Conservation (phyloP, 2,797 vertebrate species). For the Dendrocincla tyrannina region DNA sequence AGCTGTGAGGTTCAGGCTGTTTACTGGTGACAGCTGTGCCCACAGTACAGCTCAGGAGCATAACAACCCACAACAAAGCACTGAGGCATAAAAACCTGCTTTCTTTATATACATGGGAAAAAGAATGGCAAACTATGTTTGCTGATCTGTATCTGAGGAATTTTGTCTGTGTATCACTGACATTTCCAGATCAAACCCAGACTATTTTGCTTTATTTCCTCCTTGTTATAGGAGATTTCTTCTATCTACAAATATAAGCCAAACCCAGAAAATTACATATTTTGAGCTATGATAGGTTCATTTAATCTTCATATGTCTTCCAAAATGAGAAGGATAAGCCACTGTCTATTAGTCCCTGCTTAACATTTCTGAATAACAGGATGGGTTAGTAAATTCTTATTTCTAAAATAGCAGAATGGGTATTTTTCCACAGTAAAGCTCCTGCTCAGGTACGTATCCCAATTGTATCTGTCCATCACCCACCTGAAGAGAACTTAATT, state of each 20-base stretch:
- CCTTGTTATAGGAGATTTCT: not conserved
- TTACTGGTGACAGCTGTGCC: not conserved
- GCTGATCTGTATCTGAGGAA: not conserved
- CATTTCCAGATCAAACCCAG: not conserved
- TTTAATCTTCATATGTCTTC: not conserved
- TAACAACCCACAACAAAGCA: conserved; percentile 4
- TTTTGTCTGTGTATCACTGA: not conserved
- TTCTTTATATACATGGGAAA: not conserved
- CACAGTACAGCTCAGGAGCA: not conserved
- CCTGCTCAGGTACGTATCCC: not conserved
- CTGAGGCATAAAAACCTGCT: not conserved
- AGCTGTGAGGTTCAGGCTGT: not conserved
- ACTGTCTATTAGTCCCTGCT: too few relatives aligned
- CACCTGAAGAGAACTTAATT: not conserved
- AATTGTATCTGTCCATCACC: not conserved
- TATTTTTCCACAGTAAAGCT: not conserved
- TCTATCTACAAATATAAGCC: not conserved
- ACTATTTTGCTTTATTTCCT: not conserved
- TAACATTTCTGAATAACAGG: too few relatives aligned
- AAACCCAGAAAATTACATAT: not conserved
- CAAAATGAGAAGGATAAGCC: not conserved
- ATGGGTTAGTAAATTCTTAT: not conserved
- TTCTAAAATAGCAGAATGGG: not conserved
- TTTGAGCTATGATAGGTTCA: not conserved
- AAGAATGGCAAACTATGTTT: not conserved